Base-by-base conservation (phyloP, 2,888 invertebrate genomes). In the Erebia palarica region DNA sequence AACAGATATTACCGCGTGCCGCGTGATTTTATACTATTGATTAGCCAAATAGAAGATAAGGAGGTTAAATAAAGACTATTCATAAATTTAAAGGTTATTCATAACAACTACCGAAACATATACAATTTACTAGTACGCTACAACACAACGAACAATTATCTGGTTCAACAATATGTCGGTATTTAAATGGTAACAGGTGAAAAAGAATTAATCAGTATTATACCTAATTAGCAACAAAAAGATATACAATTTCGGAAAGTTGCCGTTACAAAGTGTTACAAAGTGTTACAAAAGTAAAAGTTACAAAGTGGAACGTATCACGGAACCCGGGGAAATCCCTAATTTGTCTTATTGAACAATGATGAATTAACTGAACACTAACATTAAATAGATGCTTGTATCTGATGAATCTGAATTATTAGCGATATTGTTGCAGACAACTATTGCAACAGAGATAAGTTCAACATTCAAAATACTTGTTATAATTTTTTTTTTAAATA, bases 161-260 rank as follows among this genome's bases (percentile, higher is more conserved):
- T 69, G 69, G 68, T 71, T 71, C 10, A 49, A 65, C 18, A 61
- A 72, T 63, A 74, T 70, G 65, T 68, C 65, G 44, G 70, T 72
- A 68, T 74, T 77, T 68, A 72, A 71, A 69, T 71, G 70, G 71
- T 74, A 76, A 73, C 79, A 79, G 78, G 78, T 79, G 78, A 75
- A 76, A 75, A 70, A 75, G 75, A 77, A 77, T 76, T 71, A 75
- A 76, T 76, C 77, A 76, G 73, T 69, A 60, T 73, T 69, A 68
- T 73, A 74, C 68, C 71, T 73, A 76, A 79, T 81, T 78, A 79
- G 74, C 75, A 75, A 75, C 49, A 67, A 75, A 81, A 78, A 77
- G 78, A 79, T 80, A 75, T 78, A 47, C 58, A 76, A 80, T 80
- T 80, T 79, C 78, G 75, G 77, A 81, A 79, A 78, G 77, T 78